phyloP scores from a whole-genome alignment of 2,113 vertebrate species.

The Pardalotus punctatus region DNA sequence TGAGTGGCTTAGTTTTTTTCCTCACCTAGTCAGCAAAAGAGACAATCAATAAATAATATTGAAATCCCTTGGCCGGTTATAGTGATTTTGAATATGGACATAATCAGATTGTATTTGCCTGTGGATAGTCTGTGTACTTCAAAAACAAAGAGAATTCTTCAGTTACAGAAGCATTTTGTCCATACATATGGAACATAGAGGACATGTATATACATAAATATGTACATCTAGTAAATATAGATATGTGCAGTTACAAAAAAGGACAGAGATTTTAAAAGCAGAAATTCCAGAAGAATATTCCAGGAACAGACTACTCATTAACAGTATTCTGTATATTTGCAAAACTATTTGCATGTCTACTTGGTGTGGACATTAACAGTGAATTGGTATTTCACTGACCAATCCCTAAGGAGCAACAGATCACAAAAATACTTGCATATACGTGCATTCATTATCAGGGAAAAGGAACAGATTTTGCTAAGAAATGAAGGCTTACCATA shows the following conservation, averaged over 20 bases:
- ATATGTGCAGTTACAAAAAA: background rate
- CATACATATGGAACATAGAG: background rate
- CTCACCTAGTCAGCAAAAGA: background rate
- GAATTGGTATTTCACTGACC: background rate
- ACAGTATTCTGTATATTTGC: background rate
- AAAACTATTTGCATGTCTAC: background rate
- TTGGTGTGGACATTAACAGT: background rate
- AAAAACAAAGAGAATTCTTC: background rate
- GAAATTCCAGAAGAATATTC: background rate
- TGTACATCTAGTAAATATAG: background rate
- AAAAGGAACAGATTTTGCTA: background rate
- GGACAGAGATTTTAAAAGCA: background rate
- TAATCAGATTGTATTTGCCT: background rate
- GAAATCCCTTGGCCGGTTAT: background rate
- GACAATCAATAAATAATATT: background rate
- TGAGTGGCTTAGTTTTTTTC: background rate
- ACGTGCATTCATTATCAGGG: background rate
- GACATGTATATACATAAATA: background rate
- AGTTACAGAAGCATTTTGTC: background rate
- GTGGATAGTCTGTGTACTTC: background rate
- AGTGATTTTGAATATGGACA: background rate
- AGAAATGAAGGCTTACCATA: fast-evolving
- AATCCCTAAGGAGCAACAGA: background rate
- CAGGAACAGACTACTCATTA: background rate
- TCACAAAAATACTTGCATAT: background rate